Percentiles rank a stretch among this genome's conserved stretches.
Evolutionary conservation across 1,140 invertebrate genomes (phyloP).

Genomic region (Trichonephila inaurata): DNA sequence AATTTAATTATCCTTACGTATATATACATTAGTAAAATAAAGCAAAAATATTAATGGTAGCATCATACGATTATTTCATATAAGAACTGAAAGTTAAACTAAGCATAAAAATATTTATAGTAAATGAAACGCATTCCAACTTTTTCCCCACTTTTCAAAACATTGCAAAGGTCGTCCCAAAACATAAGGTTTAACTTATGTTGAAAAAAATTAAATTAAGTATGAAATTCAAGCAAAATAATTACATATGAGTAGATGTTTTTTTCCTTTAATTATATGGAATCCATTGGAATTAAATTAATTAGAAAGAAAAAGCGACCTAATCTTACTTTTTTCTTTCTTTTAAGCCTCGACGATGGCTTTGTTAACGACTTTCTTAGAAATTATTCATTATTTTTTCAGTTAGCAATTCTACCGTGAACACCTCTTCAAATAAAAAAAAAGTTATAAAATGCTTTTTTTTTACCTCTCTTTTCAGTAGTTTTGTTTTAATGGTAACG

Average conservation of each 20-base stretch:
- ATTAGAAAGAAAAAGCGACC: background rate
- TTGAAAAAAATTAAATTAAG: no score
- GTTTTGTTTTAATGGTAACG: constrained; percentile 43
- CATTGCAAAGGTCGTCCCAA: no score
- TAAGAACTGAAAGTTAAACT: no score
- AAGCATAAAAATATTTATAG: no score
- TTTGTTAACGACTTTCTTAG: background rate
- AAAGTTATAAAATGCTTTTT: background rate
- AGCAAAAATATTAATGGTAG: no score
- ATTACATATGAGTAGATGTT: background rate
- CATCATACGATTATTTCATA: no score
- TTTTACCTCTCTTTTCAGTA: background rate
- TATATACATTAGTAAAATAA: no score
- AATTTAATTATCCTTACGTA: no score
- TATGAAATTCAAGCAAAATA: background rate
- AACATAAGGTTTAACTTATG: no score
- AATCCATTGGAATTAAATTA: background rate
- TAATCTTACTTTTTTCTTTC: background rate
- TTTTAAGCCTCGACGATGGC: background rate
- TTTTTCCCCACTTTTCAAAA: no score
- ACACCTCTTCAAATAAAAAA: background rate
- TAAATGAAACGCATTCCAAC: no score
- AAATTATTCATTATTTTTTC: background rate
- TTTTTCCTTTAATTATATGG: background rate
- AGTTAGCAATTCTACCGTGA: background rate